phyloP scores from a whole-genome alignment of 2,797 vertebrate species.

The Zalophus californianus region DNA sequence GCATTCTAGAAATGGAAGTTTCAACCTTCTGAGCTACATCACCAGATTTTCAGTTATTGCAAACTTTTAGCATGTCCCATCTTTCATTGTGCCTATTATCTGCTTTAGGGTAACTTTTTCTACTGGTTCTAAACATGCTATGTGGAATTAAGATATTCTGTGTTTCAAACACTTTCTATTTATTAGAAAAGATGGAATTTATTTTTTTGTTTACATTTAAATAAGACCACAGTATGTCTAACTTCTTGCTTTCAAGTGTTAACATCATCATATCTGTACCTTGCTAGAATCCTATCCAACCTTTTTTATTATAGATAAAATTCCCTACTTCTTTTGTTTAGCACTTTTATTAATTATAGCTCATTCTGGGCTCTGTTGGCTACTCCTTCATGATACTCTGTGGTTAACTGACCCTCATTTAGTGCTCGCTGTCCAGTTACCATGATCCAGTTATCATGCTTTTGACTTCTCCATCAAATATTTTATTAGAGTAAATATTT shows the following conservation, averaged over 20 bases:
- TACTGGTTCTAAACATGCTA: not conserved
- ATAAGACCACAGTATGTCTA: not conserved
- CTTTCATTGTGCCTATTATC: not conserved
- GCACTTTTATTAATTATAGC: not conserved
- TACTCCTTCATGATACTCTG: not conserved
- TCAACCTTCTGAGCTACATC: not conserved
- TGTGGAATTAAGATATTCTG: not conserved
- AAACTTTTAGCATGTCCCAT: not conserved
- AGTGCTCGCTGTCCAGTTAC: not conserved
- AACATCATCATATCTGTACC: not conserved
- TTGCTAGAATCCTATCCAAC: not conserved
- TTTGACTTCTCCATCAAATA: not conserved
- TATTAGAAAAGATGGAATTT: not conserved
- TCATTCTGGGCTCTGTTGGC: not conserved
- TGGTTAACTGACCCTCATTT: not conserved
- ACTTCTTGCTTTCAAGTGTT: not conserved
- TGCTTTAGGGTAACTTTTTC: not conserved
- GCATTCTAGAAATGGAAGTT: not conserved
- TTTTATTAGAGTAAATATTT: not conserved
- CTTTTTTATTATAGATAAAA: not conserved
- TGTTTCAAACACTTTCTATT: not conserved
- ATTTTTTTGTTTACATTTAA: not conserved
- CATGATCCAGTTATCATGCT: not conserved
- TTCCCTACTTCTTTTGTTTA: not conserved
- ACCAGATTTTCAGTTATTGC: not conserved